phyloP scores from a whole-genome alignment of 1,140 invertebrate species.

The Aleiodes sp. region DNA sequence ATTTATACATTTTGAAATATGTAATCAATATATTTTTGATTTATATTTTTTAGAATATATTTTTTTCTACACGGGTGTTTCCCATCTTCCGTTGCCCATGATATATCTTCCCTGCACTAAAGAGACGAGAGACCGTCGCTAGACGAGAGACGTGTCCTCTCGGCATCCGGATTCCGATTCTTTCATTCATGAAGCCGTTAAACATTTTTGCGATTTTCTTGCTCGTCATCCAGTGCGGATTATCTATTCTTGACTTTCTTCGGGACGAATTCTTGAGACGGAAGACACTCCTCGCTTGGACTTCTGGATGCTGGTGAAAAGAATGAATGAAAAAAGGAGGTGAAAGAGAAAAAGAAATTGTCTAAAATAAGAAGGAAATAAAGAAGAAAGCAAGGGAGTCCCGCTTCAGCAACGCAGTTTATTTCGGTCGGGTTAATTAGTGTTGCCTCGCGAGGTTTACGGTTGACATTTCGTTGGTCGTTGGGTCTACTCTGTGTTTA shows the following conservation, averaged over 20 bases:
- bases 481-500: slow-evolving; percentile 45
- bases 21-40: no score
- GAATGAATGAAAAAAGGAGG: slow-evolving; percentile 15
- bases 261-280: background rate
- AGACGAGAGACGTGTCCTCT: background rate
- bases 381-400: slow-evolving; percentile 35
- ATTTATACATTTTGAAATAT: no score
- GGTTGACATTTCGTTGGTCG: slow-evolving; percentile 65
- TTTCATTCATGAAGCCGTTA: background rate
- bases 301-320: background rate
- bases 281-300: background rate
- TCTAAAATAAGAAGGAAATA: slow-evolving; percentile 39
- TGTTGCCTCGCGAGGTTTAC: slow-evolving; percentile 66
- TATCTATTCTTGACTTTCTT: slow-evolving; percentile 7
- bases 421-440: slow-evolving; percentile 67
- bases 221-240: background rate
- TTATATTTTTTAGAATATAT: no score
- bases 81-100: no score
- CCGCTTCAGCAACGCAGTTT: slow-evolving; percentile 56
- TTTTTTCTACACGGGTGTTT: no score
- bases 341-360: slow-evolving; percentile 13
- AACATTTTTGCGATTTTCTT: background rate
- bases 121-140: no score
- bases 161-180: background rate
- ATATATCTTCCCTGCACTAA: no score